phyloP scores from a whole-genome alignment of 2,113 vertebrate species.

The Gambusia holbrooki region DNA sequence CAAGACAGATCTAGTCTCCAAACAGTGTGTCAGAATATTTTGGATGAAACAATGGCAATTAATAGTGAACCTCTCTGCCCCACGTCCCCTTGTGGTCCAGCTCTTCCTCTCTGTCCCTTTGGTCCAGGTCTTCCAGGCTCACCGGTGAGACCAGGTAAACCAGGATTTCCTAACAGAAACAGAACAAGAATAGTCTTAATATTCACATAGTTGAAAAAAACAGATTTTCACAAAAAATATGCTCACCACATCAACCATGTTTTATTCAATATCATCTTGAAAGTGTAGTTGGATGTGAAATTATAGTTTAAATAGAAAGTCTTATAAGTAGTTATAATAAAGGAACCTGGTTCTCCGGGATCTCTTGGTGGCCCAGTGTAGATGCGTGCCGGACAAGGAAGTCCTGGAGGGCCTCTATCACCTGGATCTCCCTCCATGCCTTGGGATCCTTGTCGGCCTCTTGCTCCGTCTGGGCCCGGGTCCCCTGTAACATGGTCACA shows the following conservation, averaged over 20 bases:
- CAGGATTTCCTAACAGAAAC: conserved; percentile 46
- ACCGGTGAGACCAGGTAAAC: conserved; percentile 52
- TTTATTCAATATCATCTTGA: too few relatives aligned
- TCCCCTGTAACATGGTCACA: conserved; percentile 44
- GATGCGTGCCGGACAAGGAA: fast-evolving
- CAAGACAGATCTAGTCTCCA: not conserved
- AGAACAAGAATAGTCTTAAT: too few relatives aligned
- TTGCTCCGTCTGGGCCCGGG: conserved; percentile 54
- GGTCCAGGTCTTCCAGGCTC: conserved; percentile 57
- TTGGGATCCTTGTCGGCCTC: conserved; percentile 46
- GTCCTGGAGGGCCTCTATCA: conserved; percentile 35
- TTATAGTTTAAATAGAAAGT: too few relatives aligned
- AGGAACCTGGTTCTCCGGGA: conserved; percentile 48
- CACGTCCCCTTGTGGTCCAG: conserved; percentile 41
- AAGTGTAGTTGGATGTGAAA: too few relatives aligned
- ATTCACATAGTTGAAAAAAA: too few relatives aligned
- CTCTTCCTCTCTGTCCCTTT: conserved; percentile 53
- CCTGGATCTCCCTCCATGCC: conserved; percentile 66
- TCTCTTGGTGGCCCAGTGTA: conserved; percentile 35
- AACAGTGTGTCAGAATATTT: not conserved
- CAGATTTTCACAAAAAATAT: too few relatives aligned
- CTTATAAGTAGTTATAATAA: too few relatives aligned
- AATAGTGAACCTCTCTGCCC: conserved; percentile 60
- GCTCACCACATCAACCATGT: too few relatives aligned
- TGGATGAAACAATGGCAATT: not conserved